A percentile compares a stretch with the other conserved stretches of the same genome.
Evolutionary conservation across 2,113 vertebrate species (phyloP).

Genomic region (Phycodurus eques): DNA sequence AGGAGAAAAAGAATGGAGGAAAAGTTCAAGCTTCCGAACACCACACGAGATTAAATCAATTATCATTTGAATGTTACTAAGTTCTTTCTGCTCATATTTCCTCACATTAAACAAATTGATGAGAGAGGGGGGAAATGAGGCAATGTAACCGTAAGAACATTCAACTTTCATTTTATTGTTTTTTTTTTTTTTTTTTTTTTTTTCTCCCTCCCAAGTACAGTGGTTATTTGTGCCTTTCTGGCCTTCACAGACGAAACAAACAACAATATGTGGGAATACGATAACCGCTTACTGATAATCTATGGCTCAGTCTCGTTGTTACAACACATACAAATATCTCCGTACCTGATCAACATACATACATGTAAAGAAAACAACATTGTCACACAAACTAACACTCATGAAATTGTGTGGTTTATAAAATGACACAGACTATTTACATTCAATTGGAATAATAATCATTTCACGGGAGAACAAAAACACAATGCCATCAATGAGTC

Average conservation of each 20-base stretch:
- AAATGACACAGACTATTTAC: conserved; percentile 41
- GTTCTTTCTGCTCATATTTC: conserved; percentile 22
- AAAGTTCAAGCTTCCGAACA: conserved; percentile 32
- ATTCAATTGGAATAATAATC: conserved; percentile 5
- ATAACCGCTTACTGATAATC: conserved; percentile 76
- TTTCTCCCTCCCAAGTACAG: conserved; percentile 69
- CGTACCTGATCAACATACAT: conserved; percentile 67
- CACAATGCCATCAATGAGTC: neutral
- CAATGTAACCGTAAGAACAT: conserved; percentile 34
- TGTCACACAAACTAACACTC: conserved; percentile 71
- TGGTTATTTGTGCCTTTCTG: conserved; percentile 75
- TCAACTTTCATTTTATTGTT: conserved; percentile 78
- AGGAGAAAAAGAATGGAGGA: conserved; percentile 24
- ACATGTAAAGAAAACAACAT: conserved; percentile 58
- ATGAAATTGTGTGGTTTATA: conserved; percentile 69
- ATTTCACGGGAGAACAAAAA: neutral
- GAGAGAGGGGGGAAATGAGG: conserved; percentile 2
- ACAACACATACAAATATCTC: conserved; percentile 61
- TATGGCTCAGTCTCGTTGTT: conserved; percentile 82
- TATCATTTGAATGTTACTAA: conserved; percentile 32
- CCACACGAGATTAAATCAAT: conserved; percentile 37
- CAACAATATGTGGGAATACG: conserved; percentile 67
- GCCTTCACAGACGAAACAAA: conserved; percentile 73
- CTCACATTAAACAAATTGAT: neutral
- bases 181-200: conserved; percentile 66